Evolutionary conservation across 2,797 vertebrate species (phyloP).

Genomic region (Uromys caudimaculatus): DNA sequence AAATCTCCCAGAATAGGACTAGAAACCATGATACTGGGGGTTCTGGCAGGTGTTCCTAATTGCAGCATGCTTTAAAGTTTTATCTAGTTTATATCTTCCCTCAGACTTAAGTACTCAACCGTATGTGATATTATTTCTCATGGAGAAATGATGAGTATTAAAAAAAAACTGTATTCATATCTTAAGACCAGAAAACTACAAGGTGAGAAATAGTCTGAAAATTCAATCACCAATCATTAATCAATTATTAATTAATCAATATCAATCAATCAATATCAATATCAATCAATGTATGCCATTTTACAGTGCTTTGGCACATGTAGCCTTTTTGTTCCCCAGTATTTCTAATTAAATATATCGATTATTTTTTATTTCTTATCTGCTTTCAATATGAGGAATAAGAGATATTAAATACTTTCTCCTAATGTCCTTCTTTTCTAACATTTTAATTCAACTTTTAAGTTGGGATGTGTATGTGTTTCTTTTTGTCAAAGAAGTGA

Average conservation of each 20-base stretch:
- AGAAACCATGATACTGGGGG: background rate
- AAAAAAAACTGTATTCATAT: background rate
- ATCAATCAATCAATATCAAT: background rate
- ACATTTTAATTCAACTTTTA: background rate
- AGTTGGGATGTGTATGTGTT: background rate
- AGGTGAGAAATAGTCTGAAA: background rate
- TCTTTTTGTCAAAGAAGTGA: background rate
- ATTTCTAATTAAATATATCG: background rate
- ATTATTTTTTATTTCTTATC: background rate
- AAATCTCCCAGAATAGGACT: background rate
- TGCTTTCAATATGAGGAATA: conserved; percentile 9
- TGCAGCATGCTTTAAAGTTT: background rate
- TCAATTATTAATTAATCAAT: background rate
- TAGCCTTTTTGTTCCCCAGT: background rate
- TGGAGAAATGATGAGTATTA: background rate
- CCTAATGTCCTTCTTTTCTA: background rate
- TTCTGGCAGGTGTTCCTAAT: background rate
- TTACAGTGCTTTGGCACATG: background rate
- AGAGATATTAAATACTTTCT: background rate
- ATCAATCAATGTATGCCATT: background rate
- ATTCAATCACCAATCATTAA: background rate
- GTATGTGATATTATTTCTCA: background rate
- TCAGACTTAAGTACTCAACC: background rate
- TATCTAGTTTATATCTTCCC: background rate
- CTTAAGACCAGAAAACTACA: background rate